A percentile compares a stretch with the other conserved stretches of the same genome.
These are phyloP conservation scores for Lasioglossum calceatum DNA, from an alignment of 2,888 invertebrate species.

Conservation along the genomic window DNA sequence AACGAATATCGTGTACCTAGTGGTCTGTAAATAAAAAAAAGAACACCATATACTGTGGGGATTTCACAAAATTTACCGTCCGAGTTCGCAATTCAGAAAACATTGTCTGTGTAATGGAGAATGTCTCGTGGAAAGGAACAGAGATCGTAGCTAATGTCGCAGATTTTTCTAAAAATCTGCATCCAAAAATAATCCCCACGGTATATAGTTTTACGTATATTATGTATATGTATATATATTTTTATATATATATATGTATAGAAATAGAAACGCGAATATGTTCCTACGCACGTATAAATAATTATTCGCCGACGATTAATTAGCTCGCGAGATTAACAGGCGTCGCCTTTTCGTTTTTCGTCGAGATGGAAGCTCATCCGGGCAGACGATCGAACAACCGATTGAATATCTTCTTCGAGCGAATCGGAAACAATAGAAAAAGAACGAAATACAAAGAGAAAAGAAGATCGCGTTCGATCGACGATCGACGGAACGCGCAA, in stretches of 20 bases:
- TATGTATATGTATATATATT: neutral
- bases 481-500: neutral
- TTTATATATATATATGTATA: neutral
- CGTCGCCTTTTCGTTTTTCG: conserved; percentile 4
- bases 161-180: neutral
- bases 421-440: neutral
- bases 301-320: conserved; percentile 9
- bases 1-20: conserved; percentile 9
- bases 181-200: neutral
- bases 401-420: neutral
- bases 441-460: neutral
- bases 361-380: conserved; percentile 7
- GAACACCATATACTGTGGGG: conserved; percentile 1
- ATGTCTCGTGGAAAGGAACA: no score
- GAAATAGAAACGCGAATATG: conserved; percentile 17
- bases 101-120: neutral
- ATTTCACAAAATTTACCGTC: neutral
- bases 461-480: neutral
- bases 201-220: neutral
- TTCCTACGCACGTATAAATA: conserved; percentile 18
- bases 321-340: neutral
- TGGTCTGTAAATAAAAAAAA: conserved; percentile 11
- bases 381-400: neutral
- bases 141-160: neutral
- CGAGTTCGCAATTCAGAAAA: neutral